A percentile compares a stretch with the other conserved stretches of the same genome.
phyloP scores from a whole-genome alignment of 2,797 vertebrate species.

The Coracias cyanogaster region DNA sequence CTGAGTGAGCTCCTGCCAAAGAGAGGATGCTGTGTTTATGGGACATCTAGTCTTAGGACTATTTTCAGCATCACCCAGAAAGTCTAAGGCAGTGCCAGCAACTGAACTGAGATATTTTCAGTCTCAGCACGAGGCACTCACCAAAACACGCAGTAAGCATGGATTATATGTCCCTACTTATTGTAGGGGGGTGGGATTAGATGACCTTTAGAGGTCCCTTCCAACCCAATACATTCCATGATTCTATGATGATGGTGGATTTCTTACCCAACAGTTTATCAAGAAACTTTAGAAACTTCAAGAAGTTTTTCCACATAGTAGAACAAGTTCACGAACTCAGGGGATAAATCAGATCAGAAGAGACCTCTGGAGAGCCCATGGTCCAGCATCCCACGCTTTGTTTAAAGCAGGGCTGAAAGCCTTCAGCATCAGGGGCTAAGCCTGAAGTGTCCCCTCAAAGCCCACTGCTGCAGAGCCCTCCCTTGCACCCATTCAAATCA shows the following conservation, averaged over 20 bases:
- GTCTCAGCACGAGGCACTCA: neutral
- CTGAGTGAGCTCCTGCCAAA: neutral
- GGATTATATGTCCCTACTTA: too few relatives aligned
- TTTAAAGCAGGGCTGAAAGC: neutral
- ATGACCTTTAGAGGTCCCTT: too few relatives aligned
- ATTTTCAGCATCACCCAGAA: neutral
- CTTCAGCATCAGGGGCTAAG: neutral
- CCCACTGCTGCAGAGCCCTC: neutral
- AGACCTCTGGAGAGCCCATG: rapidly evolving
- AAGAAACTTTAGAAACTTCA: neutral
- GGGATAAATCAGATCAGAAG: neutral
- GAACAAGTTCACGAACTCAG: neutral
- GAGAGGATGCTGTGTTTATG: neutral
- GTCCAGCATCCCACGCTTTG: neutral
- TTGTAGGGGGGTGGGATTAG: too few relatives aligned
- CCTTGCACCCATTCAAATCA: rapidly evolving
- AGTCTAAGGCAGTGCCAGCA: neutral
- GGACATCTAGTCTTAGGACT: neutral
- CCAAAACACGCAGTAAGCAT: neutral
- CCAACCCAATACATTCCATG: too few relatives aligned
- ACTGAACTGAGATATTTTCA: neutral
- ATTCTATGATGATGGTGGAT: neutral
- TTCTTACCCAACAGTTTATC: neutral
- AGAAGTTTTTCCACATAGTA: neutral
- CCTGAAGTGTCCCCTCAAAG: neutral